phyloP scores from a whole-genome alignment of 2,113 vertebrate genomes.

The Limanda limanda region DNA sequence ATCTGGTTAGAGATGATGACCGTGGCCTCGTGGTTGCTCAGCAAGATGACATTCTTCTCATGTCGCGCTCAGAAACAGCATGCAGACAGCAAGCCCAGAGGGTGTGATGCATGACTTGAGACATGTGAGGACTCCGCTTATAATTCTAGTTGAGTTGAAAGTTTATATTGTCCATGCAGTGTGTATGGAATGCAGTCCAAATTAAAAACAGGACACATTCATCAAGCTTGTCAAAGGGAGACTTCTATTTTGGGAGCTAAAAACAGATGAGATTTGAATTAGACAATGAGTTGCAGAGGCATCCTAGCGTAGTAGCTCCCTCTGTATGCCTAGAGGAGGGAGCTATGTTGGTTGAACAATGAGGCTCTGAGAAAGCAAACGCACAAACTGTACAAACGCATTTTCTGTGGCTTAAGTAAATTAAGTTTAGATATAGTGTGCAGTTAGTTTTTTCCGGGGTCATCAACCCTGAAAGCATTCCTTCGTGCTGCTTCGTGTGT shows the following conservation, averaged over 20 bases:
- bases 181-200: conserved; percentile 7
- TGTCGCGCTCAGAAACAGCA: conserved; percentile 2
- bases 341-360: conserved; percentile 40
- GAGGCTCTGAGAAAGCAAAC: conserved; percentile 24
- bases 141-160: not conserved
- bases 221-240: not conserved
- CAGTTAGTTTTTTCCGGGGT: conserved; percentile 61
- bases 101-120: conserved; percentile 20
- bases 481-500: conserved; percentile 36
- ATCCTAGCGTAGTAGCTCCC: conserved; percentile 8
- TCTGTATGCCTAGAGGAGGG: not conserved
- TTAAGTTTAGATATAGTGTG: conserved; percentile 54
- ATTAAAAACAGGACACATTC: not conserved
- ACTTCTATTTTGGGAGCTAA: not conserved
- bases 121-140: conserved; percentile 13
- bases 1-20: conserved; percentile 60
- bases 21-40: conserved; percentile 29
- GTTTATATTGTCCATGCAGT: not conserved
- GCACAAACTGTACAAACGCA: conserved; percentile 41
- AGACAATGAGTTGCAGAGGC: conserved; percentile 1
- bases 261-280: not conserved
- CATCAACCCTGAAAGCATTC: conserved; percentile 65
- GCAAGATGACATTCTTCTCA: conserved; percentile 44
- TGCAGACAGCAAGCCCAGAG: conserved; percentile 12
- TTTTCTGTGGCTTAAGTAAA: conserved; percentile 65